Conservation (phyloP, 53 echinoderm and acorn worm genomes). For the Mesocentrotus franciscanus region DNA sequence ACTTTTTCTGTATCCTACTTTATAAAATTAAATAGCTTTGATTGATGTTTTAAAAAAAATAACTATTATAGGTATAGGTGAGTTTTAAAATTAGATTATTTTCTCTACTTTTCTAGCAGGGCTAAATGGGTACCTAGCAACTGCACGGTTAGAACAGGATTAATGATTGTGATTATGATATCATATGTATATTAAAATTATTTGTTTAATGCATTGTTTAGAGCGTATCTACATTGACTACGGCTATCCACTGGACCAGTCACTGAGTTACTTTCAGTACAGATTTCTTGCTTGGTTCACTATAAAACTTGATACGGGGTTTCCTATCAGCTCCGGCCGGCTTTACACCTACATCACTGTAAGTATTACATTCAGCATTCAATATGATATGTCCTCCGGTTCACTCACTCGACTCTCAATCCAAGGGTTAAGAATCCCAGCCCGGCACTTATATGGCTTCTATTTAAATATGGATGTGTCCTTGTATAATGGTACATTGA, state of each 20-base stretch:
- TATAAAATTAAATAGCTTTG: too few species aligned
- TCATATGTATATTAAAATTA: not conserved
- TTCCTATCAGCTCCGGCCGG: not conserved
- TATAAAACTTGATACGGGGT: not conserved
- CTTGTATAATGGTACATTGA: too few species aligned
- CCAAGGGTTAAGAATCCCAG: too few species aligned
- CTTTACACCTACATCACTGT: constrained; percentile 19
- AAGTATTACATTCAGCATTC: not conserved
- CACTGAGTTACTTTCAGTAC: not conserved
- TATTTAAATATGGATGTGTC: too few species aligned
- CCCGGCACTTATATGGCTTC: too few species aligned
- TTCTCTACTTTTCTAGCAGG: not conserved
- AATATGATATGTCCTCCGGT: too few species aligned
- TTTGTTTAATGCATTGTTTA: not conserved
- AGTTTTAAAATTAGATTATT: not conserved
- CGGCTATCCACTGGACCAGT: not conserved
- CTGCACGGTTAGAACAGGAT: not conserved
- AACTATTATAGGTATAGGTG: not conserved
- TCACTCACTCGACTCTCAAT: too few species aligned
- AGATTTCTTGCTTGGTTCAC: not conserved
- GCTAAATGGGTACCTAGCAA: not conserved
- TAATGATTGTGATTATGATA: not conserved
- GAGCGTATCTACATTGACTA: not conserved
- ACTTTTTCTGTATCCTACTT: too few species aligned
- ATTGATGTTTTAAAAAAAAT: too few species aligned